Conservation (phyloP, 2,888 invertebrate genomes). For the Zaprionus obscuricornis region DNA sequence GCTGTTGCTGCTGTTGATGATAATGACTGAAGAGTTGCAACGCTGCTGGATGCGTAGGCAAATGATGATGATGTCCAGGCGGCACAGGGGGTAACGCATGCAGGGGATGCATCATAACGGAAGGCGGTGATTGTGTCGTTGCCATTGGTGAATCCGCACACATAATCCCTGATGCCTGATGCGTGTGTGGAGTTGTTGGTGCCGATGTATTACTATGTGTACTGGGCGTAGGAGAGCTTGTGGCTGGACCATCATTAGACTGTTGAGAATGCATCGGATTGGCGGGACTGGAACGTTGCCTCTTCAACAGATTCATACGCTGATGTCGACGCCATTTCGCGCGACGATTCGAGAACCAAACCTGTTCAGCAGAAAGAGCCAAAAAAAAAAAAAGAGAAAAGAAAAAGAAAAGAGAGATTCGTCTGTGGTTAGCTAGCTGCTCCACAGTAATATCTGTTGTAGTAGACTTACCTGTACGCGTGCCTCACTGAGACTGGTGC, state of each 20-base stretch:
- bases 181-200: slow-evolving; percentile 57
- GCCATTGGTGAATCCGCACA: slow-evolving; percentile 59
- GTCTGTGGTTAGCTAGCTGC: slow-evolving; percentile 6
- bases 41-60: slow-evolving; percentile 74
- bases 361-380: slow-evolving; percentile 85
- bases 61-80: slow-evolving; percentile 58
- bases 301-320: slow-evolving; percentile 96
- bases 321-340: slow-evolving; percentile 99
- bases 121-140: slow-evolving; percentile 48
- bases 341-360: slow-evolving; percentile 99
- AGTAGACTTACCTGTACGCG: slow-evolving; percentile 93
- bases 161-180: slow-evolving; percentile 47
- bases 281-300: slow-evolving; percentile 84
- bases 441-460: not conserved
- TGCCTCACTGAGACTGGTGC: slow-evolving; percentile 96
- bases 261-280: slow-evolving; percentile 76
- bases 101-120: slow-evolving; percentile 57
- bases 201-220: slow-evolving; percentile 79
- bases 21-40: slow-evolving; percentile 77
- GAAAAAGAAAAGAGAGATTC: not conserved
- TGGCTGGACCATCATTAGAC: slow-evolving; percentile 62
- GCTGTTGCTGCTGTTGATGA: slow-evolving; percentile 70
- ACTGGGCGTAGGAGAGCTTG: slow-evolving; percentile 79
- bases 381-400: slow-evolving; percentile 56
- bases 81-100: slow-evolving; percentile 64